These are phyloP conservation scores for Agrotis exclamationis DNA, from an alignment of 2,888 invertebrate species.

Conservation along the genomic window DNA sequence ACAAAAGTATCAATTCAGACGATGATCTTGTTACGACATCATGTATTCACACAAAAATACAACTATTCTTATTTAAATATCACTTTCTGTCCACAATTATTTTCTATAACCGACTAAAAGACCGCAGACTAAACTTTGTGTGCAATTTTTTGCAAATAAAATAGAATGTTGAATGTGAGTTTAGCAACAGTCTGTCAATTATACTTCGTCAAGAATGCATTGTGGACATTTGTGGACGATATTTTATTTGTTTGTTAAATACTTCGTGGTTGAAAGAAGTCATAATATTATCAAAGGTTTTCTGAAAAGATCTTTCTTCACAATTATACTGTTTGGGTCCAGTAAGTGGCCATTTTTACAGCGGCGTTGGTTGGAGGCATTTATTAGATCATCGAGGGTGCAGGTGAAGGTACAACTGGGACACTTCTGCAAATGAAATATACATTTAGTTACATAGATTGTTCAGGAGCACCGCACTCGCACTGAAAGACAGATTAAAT, in stretches of 20 bases:
- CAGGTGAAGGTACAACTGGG: too few relatives aligned
- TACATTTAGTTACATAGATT: too few relatives aligned
- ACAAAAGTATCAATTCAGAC: background rate
- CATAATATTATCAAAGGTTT: background rate
- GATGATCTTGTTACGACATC: background rate
- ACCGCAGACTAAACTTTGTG: slow-evolving; percentile 36
- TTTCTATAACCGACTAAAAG: background rate
- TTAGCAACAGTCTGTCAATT: slow-evolving; percentile 24
- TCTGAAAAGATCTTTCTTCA: too few relatives aligned
- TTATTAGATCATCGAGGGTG: too few relatives aligned
- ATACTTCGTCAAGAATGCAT: background rate
- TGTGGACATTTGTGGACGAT: background rate
- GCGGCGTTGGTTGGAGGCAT: too few relatives aligned
- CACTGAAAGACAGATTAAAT: too few relatives aligned
- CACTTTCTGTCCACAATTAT: background rate
- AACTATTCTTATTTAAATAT: background rate
- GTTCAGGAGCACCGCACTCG: too few relatives aligned
- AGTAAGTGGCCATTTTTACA: too few relatives aligned
- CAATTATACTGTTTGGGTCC: too few relatives aligned
- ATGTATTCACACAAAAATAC: background rate
- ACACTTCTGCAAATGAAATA: too few relatives aligned
- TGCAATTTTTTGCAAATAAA: slow-evolving; percentile 19
- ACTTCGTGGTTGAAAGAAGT: background rate
- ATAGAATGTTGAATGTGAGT: background rate
- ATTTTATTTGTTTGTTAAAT: slow-evolving; percentile 24